Base-by-base conservation (phyloP, 2,888 invertebrate genomes). In the Heterodera filipjevi region DNA sequence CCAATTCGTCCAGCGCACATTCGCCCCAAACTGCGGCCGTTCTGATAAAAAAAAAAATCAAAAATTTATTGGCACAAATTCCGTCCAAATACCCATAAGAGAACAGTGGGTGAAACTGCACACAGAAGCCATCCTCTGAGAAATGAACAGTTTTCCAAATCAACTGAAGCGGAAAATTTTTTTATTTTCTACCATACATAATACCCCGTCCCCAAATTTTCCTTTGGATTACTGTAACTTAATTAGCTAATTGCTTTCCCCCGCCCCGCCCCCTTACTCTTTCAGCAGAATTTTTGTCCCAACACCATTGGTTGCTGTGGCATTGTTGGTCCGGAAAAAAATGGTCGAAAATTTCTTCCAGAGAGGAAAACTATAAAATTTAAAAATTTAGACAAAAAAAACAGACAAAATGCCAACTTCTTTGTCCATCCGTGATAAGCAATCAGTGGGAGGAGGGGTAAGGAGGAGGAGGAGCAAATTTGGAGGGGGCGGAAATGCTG, bases 21-120 rank as follows among this genome's bases (percentile, higher is more conserved):
- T 78, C 77, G 39, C 84, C 80, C 35, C 81, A 74, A 27, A 78
- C 82, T 10, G 84, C 82, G n/a, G 84, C 82, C n/a, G 83, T 83
- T 27, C 86, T 85, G 10, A 64, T 8, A 27, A 53, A 22, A 53
- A 22, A 49, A 22, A 53, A 53, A 53, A 53, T 0, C 53, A 22
- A 53, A 12, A 5, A 27, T 2, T 66, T 30, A 3, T 66, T 66
- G 68, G 33, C 32, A 68, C 30, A 32, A 30, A 66, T 66, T 66
- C 27, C 10, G 14, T 30, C 16, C 2, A 32, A 35, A 19, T 8
- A 68, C 68, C 68, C 68, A 22, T 68, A 68, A 35, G 68, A 32
- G 22, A 68, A 35, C 16, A 35, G 19, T 14, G 68, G 35, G 68
- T 68, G 68, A 35, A 68, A 68, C 35, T 68, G 68, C 68, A 68